Conservation (phyloP, 2,113 vertebrate species). For the Prinia subflava region DNA sequence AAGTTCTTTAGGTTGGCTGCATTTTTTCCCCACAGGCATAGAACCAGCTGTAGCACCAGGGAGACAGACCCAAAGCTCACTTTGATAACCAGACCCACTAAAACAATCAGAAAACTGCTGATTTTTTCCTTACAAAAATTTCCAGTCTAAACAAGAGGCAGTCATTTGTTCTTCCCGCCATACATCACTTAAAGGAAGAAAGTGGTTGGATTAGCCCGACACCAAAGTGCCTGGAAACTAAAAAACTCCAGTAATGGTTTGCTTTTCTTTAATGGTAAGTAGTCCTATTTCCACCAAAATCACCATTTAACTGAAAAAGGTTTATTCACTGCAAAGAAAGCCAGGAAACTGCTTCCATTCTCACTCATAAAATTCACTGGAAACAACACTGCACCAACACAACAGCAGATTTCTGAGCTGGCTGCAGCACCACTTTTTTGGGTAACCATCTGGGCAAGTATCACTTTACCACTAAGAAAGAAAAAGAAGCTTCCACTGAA, state of each 20-base stretch:
- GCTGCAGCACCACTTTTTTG: neutral
- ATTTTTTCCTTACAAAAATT: neutral
- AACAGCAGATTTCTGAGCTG: neutral
- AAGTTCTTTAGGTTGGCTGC: neutral
- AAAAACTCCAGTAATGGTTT: neutral
- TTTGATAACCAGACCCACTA: fast-evolving
- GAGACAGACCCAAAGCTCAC: neutral
- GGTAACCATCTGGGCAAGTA: neutral
- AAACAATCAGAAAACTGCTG: neutral
- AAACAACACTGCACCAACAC: neutral
- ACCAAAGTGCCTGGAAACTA: neutral
- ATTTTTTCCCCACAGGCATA: neutral
- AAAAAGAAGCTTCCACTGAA: neutral
- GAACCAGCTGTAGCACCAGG: neutral
- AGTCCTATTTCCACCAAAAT: neutral
- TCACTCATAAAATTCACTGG: neutral
- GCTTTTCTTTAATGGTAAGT: neutral
- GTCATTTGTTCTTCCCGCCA: neutral
- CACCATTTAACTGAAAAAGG: neutral
- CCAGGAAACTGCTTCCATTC: neutral
- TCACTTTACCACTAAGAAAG: neutral
- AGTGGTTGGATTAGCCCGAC: neutral
- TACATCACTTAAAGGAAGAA: neutral
- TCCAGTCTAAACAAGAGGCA: neutral
- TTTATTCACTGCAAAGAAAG: neutral